Percentiles rank a stretch among this genome's conserved stretches.
These are phyloP conservation scores for Tuta absoluta DNA, from an alignment of 2,888 invertebrate species.

Conservation along the genomic window DNA sequence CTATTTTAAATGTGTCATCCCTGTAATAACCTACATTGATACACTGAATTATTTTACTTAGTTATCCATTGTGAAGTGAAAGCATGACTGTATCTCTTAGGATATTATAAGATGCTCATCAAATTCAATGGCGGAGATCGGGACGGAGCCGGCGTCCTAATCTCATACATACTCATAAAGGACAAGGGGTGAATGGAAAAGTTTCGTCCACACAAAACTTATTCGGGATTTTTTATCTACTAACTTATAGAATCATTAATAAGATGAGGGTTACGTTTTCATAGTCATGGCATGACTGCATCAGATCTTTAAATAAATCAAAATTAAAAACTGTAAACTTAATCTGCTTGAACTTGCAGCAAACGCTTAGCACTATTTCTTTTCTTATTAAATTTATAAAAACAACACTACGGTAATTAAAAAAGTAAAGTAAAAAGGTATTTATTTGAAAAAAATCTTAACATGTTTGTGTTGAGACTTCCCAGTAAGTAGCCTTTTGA, in stretches of 20 bases:
- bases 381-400: no score
- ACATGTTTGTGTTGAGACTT: no score
- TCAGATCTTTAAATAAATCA: no score
- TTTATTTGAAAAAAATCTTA: no score
- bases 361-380: no score
- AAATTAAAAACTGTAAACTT: no score
- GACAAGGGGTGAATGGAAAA: not conserved
- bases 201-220: not conserved
- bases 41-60: not conserved
- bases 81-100: not conserved
- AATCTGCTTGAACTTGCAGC: no score
- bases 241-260: not conserved
- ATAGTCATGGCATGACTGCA: not conserved
- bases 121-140: not conserved
- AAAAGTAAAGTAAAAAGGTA: no score
- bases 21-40: not conserved
- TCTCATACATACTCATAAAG: conserved; percentile 3
- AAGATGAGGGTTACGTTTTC: not conserved
- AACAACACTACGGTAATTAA: no score
- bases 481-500: no score
- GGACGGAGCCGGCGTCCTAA: not conserved
- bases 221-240: not conserved
- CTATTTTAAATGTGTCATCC: no score
- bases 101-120: not conserved
- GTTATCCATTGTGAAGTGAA: not conserved